phyloP scores from a whole-genome alignment of 2,888 invertebrate species.

The Pocota personata region DNA sequence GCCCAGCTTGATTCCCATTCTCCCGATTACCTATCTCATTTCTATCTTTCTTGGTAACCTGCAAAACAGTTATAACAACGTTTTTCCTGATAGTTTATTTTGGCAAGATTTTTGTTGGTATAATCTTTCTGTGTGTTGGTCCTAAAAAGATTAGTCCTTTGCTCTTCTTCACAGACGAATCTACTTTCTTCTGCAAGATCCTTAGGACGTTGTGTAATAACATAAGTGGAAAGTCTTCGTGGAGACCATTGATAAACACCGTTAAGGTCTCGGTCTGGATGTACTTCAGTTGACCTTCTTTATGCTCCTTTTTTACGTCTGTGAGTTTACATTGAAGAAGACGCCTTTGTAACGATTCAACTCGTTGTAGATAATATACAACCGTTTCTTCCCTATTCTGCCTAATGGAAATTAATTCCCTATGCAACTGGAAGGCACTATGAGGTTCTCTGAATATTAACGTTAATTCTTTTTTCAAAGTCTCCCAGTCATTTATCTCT shows the following conservation, averaged over 20 bases:
- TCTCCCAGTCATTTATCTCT: not conserved
- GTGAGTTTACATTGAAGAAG: not conserved
- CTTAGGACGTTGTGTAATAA: conserved; percentile 30
- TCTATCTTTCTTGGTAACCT: not conserved
- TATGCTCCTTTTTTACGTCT: not conserved
- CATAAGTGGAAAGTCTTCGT: conserved; percentile 14
- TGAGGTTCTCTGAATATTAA: not conserved
- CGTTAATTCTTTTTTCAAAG: not conserved
- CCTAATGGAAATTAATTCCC: not conserved
- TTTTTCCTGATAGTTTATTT: not conserved
- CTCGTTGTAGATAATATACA: not conserved
- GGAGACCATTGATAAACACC: conserved; percentile 6
- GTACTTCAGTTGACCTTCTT: not conserved
- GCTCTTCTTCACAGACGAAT: conserved; percentile 41
- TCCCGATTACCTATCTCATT: not conserved
- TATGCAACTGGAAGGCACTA: not conserved
- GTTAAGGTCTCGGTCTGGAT: conserved; percentile 22
- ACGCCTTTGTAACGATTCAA: not conserved
- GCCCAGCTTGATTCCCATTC: not conserved
- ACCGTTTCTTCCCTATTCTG: not conserved
- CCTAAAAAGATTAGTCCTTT: not conserved
- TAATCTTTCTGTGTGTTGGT: conserved; percentile 17
- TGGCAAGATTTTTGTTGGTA: not conserved
- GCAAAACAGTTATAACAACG: not conserved
- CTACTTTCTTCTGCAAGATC: conserved; percentile 27